Evolutionary conservation across 2,113 vertebrate genomes (phyloP), one percentile per base, ranked within the genome.

Genomic region (Pangasianodon hypophthalmus): DNA sequence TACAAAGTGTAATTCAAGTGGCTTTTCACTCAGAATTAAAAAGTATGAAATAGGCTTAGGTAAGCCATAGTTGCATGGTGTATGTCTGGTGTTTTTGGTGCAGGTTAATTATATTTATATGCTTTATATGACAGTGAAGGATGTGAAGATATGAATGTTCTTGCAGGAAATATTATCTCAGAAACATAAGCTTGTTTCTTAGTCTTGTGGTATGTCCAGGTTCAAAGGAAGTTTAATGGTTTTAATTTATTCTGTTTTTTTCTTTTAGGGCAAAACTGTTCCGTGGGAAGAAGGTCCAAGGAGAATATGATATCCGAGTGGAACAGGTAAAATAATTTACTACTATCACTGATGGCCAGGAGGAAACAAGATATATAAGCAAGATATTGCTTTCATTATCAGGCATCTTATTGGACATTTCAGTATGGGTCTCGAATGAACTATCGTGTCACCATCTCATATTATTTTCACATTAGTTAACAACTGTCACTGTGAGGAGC

Each of bases 251-350:
- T 84, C 10, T 60, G 14, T 80, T 58, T 52, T 86, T 92, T 88
- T 92, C 90, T 93, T 95, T 8, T 93, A 99, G 98, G 98, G 94
- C 96, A 92, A 99, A 98, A 94, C 95, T 97, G 93, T 99, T 99
- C 92, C 96, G 98, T 88, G 98, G 98, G 32, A 99, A 98, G 95
- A 99, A 99, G 93, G 88, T 99, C 92, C 97, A 97, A 88, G 98
- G 97, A 64, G 98, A 99, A 91, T 98, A 96, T 52, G 98, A 99
- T 91, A 96, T 99, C 95, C 98, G 96, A 95, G 97, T 99, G 91
- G 98, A 99, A 91, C 98, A 99, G 98, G 98, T 99, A 96, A 95
- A 2, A 92, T 69, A 60, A 85, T 56, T 48, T 85, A 87, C 44
- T 52, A 6, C 64, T n/a, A 26, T 44, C 4, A 58, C 69, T 75